Evolutionary conservation across 2,888 invertebrate genomes (phyloP), one percentile per base, ranked within the genome.

Genomic region (Helicoverpa assulta): DNA sequence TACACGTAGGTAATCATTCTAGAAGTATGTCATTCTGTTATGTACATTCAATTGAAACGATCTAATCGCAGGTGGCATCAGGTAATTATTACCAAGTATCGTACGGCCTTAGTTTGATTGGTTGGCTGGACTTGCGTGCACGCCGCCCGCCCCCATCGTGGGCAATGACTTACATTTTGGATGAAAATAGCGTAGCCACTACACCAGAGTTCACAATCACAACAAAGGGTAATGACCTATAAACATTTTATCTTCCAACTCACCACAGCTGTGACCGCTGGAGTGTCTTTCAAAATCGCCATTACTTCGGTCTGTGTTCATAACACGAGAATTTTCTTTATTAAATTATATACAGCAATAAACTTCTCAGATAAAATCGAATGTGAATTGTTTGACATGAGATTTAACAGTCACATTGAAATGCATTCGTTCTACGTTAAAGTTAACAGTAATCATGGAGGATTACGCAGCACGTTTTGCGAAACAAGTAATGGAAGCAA

Each of bases 331-430:
- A 43, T 16, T 43, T 16, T 37, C 21, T 8, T 8, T 10, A 26
- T 19, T 75, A 16, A 50, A 67, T 57, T 57, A 18, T n/a, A 29
- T 29, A 53, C 26, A 19, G 1, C 54, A 57, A 50, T 53, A 18
- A 68, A 58, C 33, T 19, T 18, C 40, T 10, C 10, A 53, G 56
- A 29, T 76, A 57, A 57, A 67, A 6, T 76, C 47, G 47, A 71
- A 61, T 62, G 57, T 54, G 50, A 70, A 73, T 56, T 72, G 56
- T 72, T 33, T 29, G 51, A 63, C 58, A 29, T 71, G 55, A 55
- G 61, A 71, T 57, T 43, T 6, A 33, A 33, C 29, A 37, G 40
- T 57, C n/a, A 59, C 59, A 52, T 64, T 50, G 40, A 29, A 63
- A 56, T 40, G 47, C 33, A 63, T 52, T 50, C n/a, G 16, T 64